phyloP scores from a whole-genome alignment of 2,113 vertebrate genomes.

The Ophthalmolycus amberensis region DNA sequence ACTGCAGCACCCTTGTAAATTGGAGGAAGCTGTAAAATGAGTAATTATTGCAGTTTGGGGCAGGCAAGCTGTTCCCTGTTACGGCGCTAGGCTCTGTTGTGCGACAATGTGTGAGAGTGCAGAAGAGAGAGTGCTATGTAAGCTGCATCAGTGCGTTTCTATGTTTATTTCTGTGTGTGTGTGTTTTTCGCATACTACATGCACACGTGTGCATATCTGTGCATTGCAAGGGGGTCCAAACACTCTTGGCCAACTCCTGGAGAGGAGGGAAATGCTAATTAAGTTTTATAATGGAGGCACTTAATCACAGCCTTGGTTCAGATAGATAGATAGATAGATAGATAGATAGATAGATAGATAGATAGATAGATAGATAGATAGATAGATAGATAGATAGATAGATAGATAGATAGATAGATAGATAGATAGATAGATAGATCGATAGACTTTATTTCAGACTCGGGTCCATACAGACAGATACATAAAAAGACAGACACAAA shows the following conservation, averaged over 20 bases:
- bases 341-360: slow-evolving; percentile 17
- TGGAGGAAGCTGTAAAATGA: slow-evolving; percentile 69
- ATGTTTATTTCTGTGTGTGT: not conserved
- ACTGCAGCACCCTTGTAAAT: slow-evolving; percentile 64
- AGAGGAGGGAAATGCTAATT: slow-evolving; percentile 57
- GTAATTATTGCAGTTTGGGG: slow-evolving; percentile 68
- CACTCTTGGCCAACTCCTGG: slow-evolving; percentile 31
- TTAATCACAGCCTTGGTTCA: slow-evolving; percentile 50
- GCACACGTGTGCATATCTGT: slow-evolving; percentile 1
- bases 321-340: slow-evolving; percentile 10
- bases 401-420: slow-evolving; percentile 17
- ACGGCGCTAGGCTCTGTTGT: slow-evolving; percentile 26
- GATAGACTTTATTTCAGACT: not conserved
- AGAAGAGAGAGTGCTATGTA: slow-evolving; percentile 26
- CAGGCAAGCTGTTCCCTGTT: slow-evolving; percentile 63
- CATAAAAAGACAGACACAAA: too few relatives aligned
- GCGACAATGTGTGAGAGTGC: slow-evolving; percentile 22
- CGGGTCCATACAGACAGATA: too few relatives aligned
- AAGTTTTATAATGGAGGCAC: slow-evolving; percentile 58
- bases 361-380: slow-evolving; percentile 17
- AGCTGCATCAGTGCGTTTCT: slow-evolving; percentile 3
- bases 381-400: slow-evolving; percentile 12
- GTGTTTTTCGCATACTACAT: not conserved
- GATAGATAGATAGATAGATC: slow-evolving; percentile 17
- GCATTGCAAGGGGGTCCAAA: slow-evolving; percentile 38